Conservation (phyloP, 1,140 invertebrate species). For the Trachymyrmex septentrionalis region DNA sequence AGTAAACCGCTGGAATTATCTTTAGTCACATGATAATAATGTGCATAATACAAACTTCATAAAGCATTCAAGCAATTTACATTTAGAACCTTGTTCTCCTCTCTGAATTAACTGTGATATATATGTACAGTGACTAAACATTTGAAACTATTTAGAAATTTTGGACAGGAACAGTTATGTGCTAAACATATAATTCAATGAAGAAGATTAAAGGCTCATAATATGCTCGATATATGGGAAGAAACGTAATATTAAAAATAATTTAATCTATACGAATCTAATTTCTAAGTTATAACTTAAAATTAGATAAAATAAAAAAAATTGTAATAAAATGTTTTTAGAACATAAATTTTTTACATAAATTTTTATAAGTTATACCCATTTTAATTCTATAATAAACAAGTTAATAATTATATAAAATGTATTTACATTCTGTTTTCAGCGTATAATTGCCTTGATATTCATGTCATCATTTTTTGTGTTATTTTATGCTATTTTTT, state of each 20-base stretch:
- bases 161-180: background rate
- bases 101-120: conserved; percentile 50
- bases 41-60: conserved; percentile 51
- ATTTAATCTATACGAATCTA: no score
- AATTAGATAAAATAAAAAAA: no score
- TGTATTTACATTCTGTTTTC: background rate
- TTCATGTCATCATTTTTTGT: background rate
- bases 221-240: background rate
- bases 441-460: background rate
- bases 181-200: background rate
- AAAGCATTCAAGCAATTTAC: conserved; percentile 57
- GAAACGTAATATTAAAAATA: background rate
- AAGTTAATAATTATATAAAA: background rate
- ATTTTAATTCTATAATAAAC: background rate
- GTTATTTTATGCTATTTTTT: background rate
- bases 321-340: background rate
- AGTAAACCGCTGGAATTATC: conserved; percentile 5
- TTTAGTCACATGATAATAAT: conserved; percentile 22
- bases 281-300: no score
- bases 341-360: background rate
- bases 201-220: background rate
- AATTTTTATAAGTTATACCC: background rate
- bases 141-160: conserved; percentile 62
- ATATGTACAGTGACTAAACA: conserved; percentile 55
- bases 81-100: conserved; percentile 32